A percentile compares a stretch with the other conserved stretches of the same genome.
phyloP scores from a whole-genome alignment of 2,888 invertebrate species.

The Torymus texanus region DNA sequence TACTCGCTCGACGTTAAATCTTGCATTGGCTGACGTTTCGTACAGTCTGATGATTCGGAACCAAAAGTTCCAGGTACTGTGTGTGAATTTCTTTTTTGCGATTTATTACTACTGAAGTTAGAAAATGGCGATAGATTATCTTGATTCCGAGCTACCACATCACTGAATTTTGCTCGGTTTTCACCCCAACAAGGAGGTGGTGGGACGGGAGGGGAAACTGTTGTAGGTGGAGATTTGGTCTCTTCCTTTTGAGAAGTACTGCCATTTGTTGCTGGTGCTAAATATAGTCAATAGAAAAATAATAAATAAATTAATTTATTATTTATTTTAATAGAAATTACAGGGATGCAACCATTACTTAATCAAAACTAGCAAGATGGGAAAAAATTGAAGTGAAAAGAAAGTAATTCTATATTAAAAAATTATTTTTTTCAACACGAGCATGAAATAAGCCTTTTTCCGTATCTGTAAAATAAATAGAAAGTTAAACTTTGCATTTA shows the following conservation, averaged over 20 bases:
- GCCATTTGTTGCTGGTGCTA: conserved; percentile 60
- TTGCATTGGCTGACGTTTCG: conserved; percentile 52
- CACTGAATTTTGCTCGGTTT: conserved; percentile 79
- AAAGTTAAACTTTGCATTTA: too few species aligned
- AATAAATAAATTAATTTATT: neutral
- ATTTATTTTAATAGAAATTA: too few species aligned
- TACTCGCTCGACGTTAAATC: conserved; percentile 53
- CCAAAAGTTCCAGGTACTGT: conserved; percentile 50
- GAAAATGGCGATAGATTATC: conserved; percentile 66
- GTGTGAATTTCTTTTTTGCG: conserved; percentile 58
- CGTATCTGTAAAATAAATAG: too few species aligned
- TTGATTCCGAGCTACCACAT: conserved; percentile 79
- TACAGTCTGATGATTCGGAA: conserved; percentile 54
- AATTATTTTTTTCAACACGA: too few species aligned
- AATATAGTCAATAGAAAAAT: conserved; percentile 36
- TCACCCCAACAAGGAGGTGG: conserved; percentile 77
- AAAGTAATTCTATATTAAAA: too few species aligned
- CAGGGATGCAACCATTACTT: neutral
- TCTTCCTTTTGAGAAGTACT: conserved; percentile 60
- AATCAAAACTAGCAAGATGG: too few species aligned
- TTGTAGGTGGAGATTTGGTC: conserved; percentile 52
- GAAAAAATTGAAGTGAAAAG: too few species aligned
- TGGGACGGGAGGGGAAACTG: conserved; percentile 56
- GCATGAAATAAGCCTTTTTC: too few species aligned
- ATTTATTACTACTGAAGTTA: conserved; percentile 59